Base-by-base conservation (phyloP, 2,888 invertebrate genomes). In the Apocheima hispidaria region DNA sequence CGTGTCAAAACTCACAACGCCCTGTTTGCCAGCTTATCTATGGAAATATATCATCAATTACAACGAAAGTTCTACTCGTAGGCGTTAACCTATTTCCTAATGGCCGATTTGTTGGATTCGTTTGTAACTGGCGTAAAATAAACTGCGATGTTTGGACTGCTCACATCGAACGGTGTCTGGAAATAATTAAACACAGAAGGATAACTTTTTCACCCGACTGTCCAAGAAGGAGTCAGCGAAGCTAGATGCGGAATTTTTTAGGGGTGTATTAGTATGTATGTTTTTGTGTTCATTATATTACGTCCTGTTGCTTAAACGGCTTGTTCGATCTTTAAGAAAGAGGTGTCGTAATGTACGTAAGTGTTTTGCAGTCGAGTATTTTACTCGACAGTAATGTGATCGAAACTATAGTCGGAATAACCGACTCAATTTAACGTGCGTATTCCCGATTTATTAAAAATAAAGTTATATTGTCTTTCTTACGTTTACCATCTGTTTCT, bases 11-110 rank as follows among this genome's bases (percentile, higher is more conserved):
- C 9, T 16, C 20, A 2, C 6, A 12, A n/a, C n/a, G 12, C 4
- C 4, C 14, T 35, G 23, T 56, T 23, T 18, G 10, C 16, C 18
- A 23, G 41, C 41, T 49, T 56, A 56, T 57, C 57, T 57, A 40
- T 33, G 33, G 21, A 18, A 50, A 57, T 57, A 50, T 50, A 50
- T 57, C 43, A 43, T 57, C 57, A 57, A 57, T 57, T 50, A 57
- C 35, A 18, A 14, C 12, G 10, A 48, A 57, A 57, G 35, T 57
- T 50, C 28, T n/a, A 41, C 20, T 20, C 18, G n/a, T 10, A 43
- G 43, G 57, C 43, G 26, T 57, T 50, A 57, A 43, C 57, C 57
- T 50, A 49, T 57, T 57, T 50, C 50, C 43, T 50, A 57, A 50
- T 50, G 50, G 50, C 30, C 35, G 35, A 57, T 57, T 57, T 50